phyloP scores from a whole-genome alignment of 2,888 invertebrate species.

The Odontocerum albicorne region DNA sequence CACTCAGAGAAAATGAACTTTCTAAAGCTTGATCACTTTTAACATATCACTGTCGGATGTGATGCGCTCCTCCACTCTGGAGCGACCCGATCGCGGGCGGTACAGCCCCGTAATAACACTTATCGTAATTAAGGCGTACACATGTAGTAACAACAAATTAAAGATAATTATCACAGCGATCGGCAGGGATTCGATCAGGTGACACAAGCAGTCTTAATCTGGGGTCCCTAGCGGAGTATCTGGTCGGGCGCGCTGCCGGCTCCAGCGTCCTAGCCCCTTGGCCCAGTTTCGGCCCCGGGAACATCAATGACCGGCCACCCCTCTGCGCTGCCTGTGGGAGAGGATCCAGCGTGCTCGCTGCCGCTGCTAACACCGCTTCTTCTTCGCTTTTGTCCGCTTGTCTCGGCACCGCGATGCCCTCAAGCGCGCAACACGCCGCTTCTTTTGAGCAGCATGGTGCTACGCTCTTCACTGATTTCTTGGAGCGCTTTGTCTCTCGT shows the following conservation, averaged over 20 bases:
- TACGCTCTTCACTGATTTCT: no score
- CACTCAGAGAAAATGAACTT: conserved; percentile 26
- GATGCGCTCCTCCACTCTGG: conserved; percentile 5
- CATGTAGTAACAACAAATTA: conserved; percentile 26
- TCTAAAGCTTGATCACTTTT: conserved; percentile 28
- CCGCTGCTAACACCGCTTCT: not conserved
- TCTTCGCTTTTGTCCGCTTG: not conserved
- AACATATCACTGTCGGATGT: conserved; percentile 30
- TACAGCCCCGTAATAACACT: conserved; percentile 3
- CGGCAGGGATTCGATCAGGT: conserved; percentile 1
- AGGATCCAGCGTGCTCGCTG: conserved; percentile 21
- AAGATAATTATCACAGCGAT: conserved; percentile 16
- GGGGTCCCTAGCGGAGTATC: conserved; percentile 59
- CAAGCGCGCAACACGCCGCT: not conserved
- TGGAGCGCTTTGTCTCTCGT: no score
- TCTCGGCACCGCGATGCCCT: conserved; percentile 11
- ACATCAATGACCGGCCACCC: conserved; percentile 57
- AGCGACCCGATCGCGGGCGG: conserved; percentile 4
- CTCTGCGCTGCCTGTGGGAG: conserved; percentile 59
- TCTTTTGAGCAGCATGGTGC: not conserved
- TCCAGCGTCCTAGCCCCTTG: conserved; percentile 56
- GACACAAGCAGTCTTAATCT: conserved; percentile 52
- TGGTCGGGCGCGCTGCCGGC: conserved; percentile 50
- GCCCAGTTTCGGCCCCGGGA: conserved; percentile 57
- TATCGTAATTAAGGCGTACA: conserved; percentile 17